These are phyloP conservation scores for Saccostrea cuccullata DNA, from an alignment of 1,140 invertebrate species.

Conservation along the genomic window DNA sequence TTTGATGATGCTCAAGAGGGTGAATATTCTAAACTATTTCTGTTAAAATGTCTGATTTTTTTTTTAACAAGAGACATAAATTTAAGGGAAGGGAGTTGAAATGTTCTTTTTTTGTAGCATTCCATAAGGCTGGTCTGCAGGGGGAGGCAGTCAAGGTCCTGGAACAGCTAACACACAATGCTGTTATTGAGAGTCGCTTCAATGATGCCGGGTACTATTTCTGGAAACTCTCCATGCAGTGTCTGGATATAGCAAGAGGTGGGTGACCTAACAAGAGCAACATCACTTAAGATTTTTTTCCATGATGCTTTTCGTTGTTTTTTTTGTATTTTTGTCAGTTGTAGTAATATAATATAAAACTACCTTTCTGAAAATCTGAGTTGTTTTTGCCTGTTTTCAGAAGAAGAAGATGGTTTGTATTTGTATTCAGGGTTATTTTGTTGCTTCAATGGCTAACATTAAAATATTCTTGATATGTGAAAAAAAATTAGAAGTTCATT, in stretches of 20 bases:
- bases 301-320: neutral
- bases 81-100: neutral
- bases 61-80: neutral
- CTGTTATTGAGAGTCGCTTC: constrained; percentile 93
- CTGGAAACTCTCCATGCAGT: constrained; percentile 94
- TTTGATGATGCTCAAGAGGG: constrained; percentile 98
- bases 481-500: too few species aligned
- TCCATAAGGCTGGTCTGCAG: constrained; percentile 95
- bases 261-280: neutral
- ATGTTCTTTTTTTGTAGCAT: constrained; percentile 87
- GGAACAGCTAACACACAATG: constrained; percentile 92
- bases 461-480: neutral
- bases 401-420: constrained; percentile 25
- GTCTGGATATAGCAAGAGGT: constrained; percentile 86
- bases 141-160: constrained; percentile 94
- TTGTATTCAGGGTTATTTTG: constrained; percentile 8
- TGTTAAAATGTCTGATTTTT: neutral
- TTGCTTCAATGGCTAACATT: neutral
- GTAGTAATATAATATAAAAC: neutral
- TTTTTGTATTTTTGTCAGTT: neutral
- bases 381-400: constrained; percentile 18
- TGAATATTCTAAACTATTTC: neutral
- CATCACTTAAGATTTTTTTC: neutral
- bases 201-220: constrained; percentile 97
- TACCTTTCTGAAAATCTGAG: too few species aligned